These are phyloP conservation scores for Cecidostiba fungosa DNA, from an alignment of 2,888 invertebrate genomes.

Conservation along the genomic window DNA sequence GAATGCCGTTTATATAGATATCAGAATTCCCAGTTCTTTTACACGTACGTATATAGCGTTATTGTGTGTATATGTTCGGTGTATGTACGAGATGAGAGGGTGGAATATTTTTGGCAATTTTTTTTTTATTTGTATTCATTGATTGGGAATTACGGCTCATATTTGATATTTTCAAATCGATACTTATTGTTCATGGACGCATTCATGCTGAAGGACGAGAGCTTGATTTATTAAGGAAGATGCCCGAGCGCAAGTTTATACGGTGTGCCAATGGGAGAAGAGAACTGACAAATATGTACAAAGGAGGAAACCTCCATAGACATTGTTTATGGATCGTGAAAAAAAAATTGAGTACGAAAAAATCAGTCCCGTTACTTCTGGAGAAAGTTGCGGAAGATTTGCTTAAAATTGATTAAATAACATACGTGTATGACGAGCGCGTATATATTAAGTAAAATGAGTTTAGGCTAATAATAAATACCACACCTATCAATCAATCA, in stretches of 20 bases:
- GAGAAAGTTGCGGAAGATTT: constrained; percentile 18
- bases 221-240: neutral
- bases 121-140: neutral
- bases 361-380: neutral
- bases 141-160: too few species aligned
- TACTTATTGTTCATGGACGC: neutral
- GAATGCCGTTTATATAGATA: constrained; percentile 63
- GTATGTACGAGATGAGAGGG: constrained; percentile 17
- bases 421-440: neutral
- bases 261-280: neutral
- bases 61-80: neutral
- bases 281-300: neutral
- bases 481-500: neutral
- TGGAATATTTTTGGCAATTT: constrained; percentile 6
- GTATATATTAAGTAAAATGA: neutral
- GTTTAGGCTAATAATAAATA: neutral
- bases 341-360: neutral
- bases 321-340: neutral
- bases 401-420: constrained; percentile 8
- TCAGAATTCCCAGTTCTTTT: constrained; percentile 51
- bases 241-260: neutral
- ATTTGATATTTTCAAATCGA: neutral
- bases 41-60: too few species aligned
- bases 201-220: neutral
- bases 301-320: neutral